Base-by-base conservation (phyloP, 2,113 vertebrate genomes). In the Oryzias curvinotus region DNA sequence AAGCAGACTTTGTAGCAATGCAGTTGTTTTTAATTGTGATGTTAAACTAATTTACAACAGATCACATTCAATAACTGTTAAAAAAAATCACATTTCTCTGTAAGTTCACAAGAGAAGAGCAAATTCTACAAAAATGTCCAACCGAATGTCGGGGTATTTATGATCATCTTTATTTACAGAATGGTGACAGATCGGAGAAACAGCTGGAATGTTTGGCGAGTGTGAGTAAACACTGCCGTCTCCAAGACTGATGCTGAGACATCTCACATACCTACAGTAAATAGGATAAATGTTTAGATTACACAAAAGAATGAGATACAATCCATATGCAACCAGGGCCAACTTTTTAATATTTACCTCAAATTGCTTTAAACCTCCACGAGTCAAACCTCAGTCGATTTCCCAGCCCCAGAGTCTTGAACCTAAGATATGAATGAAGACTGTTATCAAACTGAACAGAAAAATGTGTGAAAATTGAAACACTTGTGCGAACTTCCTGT, bases 361-460 rank as follows among this genome's bases (percentile, higher is more conserved):
- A 72, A 69, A 60, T 21, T 30, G 49, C 45, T 53, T 17, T 7
- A 12, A 17, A 41, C 61, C 26, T 57, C 30, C 42, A 58, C 17
- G 52, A 4, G n/a, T 90, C 85, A 93, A 52, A 93, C 92, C 61
- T 91, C 92, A 52, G 91, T 91, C 61, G 89, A 89, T 62, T 86
- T 92, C 52, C 77, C 84, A 44, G 63, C 69, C 54, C 49, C 25
- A 5, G 52, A 57, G 63, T 61, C 81, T 52, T 87, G 71, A 74
- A 61, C 73, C 88, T 91, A 77, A 55, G 36, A 67, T 8, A 74
- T 45, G 41, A 14, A 75, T 18, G n/a, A 48, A 12, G 12, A 36
- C 8, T 36, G 36, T 36, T 12, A 36, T 36, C 8, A 36, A 36
- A 36, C 2, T 36, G 3, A 36, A 8, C 36, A 36, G 10, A 36